phyloP scores from a whole-genome alignment of 1,140 invertebrate species.

The Diploscapter pachys region DNA sequence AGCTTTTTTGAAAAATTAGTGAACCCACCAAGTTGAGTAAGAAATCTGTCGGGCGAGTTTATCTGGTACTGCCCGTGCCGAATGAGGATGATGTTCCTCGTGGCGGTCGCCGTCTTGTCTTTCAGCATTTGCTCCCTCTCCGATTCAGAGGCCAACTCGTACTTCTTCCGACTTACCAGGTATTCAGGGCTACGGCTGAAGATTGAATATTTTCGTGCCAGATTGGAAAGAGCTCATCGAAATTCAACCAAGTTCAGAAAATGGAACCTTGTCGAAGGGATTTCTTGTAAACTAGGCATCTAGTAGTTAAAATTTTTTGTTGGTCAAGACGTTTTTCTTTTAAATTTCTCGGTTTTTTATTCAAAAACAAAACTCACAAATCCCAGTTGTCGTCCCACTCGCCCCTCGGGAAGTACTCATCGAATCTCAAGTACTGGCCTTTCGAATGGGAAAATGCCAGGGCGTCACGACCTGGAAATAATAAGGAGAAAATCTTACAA shows the following conservation, averaged over 20 bases:
- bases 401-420: conserved; percentile 39
- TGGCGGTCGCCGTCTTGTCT: conserved; percentile 64
- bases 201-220: background rate
- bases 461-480: too few relatives aligned
- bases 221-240: too few relatives aligned
- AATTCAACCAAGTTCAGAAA: background rate
- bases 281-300: too few relatives aligned
- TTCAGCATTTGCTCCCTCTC: conserved; percentile 46
- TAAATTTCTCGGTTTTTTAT: too few relatives aligned
- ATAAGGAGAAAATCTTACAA: too few relatives aligned
- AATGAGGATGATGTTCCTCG: conserved; percentile 81
- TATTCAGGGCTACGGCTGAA: conserved; percentile 49
- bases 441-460: too few relatives aligned
- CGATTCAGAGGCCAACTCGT: conserved; percentile 42
- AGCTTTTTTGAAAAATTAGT: background rate
- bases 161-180: conserved; percentile 41
- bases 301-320: too few relatives aligned
- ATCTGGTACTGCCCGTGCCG: conserved; percentile 81
- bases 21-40: conserved; percentile 43
- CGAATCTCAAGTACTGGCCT: conserved; percentile 8
- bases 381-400: conserved; percentile 54
- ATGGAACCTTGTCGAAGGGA: conserved; percentile 65
- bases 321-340: too few relatives aligned
- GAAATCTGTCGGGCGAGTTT: conserved; percentile 41
- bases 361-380: conserved; percentile 39